Conservation (phyloP, 2,113 vertebrate genomes). For the Talpa occidentalis region DNA sequence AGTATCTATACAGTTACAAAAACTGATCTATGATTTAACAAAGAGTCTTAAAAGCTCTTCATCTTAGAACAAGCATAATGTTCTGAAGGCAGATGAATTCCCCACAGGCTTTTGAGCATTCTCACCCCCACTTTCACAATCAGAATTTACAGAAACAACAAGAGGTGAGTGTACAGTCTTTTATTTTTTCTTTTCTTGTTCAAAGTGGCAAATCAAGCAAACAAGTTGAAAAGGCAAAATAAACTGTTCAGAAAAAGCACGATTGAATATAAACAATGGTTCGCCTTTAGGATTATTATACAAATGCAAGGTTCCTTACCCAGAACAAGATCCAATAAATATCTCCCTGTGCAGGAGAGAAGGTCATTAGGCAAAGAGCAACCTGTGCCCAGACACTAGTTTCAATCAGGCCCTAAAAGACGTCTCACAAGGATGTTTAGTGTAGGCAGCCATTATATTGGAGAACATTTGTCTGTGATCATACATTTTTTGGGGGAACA, state of each 20-base stretch:
- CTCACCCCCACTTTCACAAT: background rate
- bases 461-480: background rate
- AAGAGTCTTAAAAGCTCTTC: conserved; percentile 47
- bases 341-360: background rate
- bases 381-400: background rate
- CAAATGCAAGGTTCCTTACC: background rate
- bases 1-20: conserved; percentile 50
- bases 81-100: background rate
- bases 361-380: too few species aligned
- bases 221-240: background rate
- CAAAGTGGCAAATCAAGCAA: background rate
- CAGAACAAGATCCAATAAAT: background rate
- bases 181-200: background rate
- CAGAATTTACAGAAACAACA: background rate
- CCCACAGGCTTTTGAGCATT: background rate
- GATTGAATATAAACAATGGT: background rate
- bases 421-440: background rate
- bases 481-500: too few species aligned
- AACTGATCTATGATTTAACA: background rate
- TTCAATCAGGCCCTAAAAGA: background rate
- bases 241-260: background rate
- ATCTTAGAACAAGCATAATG: background rate
- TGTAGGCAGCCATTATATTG: background rate
- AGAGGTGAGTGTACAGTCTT: background rate
- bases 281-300: background rate